Percentiles rank a stretch among this genome's conserved stretches.
Conservation (phyloP, 2,113 vertebrate species). For the Alectura lathami region DNA sequence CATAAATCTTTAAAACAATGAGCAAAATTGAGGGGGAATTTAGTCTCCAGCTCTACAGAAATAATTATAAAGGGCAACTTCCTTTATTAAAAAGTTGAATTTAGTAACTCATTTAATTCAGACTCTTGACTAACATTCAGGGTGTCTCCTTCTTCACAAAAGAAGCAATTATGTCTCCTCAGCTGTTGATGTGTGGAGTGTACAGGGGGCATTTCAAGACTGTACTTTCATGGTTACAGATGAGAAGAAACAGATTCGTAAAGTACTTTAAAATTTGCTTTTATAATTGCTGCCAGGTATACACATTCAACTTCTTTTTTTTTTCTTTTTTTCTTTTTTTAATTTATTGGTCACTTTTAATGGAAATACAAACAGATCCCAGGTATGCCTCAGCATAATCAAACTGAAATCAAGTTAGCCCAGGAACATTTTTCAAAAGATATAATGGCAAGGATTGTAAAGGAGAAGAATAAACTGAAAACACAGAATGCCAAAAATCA, state of each 20-base stretch:
- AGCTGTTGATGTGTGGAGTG: background rate
- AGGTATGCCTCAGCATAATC: background rate
- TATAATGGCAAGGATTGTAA: slow-evolving; percentile 48
- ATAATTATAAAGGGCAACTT: background rate
- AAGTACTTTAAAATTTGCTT: background rate
- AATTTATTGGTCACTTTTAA: background rate
- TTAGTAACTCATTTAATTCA: background rate
- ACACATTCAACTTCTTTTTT: background rate
- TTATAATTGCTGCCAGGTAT: background rate
- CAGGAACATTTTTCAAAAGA: slow-evolving; percentile 43
- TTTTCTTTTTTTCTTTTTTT: background rate
- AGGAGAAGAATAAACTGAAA: slow-evolving; percentile 58
- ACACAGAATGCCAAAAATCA: slow-evolving; percentile 63
- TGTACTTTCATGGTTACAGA: background rate
- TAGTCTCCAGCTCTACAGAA: background rate
- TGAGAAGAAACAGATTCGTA: slow-evolving; percentile 1
- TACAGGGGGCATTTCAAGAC: background rate
- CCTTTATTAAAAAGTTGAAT: background rate
- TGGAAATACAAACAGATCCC: background rate
- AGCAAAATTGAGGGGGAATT: background rate
- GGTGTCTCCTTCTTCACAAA: background rate
- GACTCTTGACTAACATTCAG: background rate
- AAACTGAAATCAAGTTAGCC: slow-evolving; percentile 12
- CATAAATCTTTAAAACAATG: background rate
- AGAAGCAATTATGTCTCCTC: background rate